Conservation (phyloP, 2,888 invertebrate species). For the Dioctria rufipes region DNA sequence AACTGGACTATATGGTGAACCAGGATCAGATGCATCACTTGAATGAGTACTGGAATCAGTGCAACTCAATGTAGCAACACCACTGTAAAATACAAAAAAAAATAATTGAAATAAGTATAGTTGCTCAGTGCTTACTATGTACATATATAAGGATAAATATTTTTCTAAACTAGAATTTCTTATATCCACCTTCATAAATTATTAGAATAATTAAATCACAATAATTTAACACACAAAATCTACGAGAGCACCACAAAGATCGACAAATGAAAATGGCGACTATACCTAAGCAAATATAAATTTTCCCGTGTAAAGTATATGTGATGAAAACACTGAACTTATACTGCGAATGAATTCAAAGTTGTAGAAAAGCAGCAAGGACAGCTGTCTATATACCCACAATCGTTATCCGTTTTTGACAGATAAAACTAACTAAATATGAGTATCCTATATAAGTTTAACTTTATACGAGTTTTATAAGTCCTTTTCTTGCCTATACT, state of each 20-base stretch:
- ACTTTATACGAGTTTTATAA: too few species aligned
- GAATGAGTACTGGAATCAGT: constrained; percentile 80
- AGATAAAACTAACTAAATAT: not conserved
- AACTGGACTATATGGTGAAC: constrained; percentile 84
- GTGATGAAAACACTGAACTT: not conserved
- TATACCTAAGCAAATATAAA: not conserved
- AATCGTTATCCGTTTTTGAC: constrained; percentile 26
- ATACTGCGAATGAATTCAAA: not conserved
- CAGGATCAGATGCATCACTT: constrained; percentile 90
- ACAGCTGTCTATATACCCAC: constrained; percentile 39
- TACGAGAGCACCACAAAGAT: not conserved
- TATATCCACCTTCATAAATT: not conserved
- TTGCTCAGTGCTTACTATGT: not conserved
- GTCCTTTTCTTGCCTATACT: not conserved
- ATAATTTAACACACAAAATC: constrained; percentile 14
- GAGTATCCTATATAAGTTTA: too few species aligned
- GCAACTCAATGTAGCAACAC: constrained; percentile 86
- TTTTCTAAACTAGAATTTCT: not conserved
- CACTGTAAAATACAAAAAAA: constrained; percentile 74
- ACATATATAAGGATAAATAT: not conserved
- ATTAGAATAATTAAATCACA: not conserved
- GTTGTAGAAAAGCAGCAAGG: not conserved
- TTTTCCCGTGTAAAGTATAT: constrained; percentile 3
- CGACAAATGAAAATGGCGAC: constrained; percentile 48
- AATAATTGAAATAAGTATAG: not conserved